These are phyloP conservation scores for Exephanes ischioxanthus DNA, from an alignment of 2,888 invertebrate genomes.

Conservation along the genomic window DNA sequence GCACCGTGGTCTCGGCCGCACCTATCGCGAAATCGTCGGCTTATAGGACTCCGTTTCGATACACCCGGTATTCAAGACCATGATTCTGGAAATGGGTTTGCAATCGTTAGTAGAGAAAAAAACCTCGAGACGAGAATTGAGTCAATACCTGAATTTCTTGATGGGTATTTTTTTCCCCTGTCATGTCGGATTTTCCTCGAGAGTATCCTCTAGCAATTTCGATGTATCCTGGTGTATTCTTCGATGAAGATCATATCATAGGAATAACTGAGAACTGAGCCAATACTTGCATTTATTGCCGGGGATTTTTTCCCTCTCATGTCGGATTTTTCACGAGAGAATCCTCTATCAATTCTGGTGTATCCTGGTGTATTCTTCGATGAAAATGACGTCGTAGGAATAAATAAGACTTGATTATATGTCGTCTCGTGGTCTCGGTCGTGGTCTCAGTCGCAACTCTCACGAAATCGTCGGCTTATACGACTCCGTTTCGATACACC, in stretches of 20 bases:
- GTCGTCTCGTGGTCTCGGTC: no score
- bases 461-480: no score
- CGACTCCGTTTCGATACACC: no score
- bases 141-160: neutral
- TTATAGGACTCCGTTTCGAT: slow-evolving; percentile 74
- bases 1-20: slow-evolving; percentile 2
- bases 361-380: no score
- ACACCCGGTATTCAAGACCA: slow-evolving; percentile 24
- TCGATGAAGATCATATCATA: neutral
- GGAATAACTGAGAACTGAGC: neutral
- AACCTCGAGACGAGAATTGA: neutral
- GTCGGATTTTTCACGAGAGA: no score
- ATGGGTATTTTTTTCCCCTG: neutral
- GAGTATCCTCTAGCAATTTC: neutral
- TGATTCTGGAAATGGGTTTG: slow-evolving; percentile 26
- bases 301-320: no score
- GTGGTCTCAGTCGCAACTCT: no score
- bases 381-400: no score
- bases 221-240: neutral
- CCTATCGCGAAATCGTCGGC: slow-evolving; percentile 74
- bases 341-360: no score
- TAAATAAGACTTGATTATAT: no score
- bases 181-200: neutral
- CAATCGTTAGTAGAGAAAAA: neutral
- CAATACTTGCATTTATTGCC: no score